phyloP scores from a whole-genome alignment of 2,888 invertebrate genomes.

The Notodonta dromedarius region DNA sequence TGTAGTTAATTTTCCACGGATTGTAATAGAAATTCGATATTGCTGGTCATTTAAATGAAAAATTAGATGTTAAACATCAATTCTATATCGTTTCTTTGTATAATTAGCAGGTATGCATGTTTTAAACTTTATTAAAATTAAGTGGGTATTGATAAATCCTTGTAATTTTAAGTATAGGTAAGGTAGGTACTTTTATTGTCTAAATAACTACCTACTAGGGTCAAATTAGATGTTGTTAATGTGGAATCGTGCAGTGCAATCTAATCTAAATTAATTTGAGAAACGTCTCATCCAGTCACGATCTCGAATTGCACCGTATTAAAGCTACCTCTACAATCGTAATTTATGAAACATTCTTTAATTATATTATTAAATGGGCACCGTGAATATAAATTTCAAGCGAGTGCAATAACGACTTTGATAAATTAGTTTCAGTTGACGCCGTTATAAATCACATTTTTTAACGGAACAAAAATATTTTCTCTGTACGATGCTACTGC shows the following conservation, averaged over 20 bases:
- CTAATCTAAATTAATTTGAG: constrained; percentile 17
- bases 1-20: constrained; percentile 13
- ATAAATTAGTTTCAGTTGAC: constrained; percentile 17
- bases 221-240: constrained; percentile 17
- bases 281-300: constrained; percentile 10
- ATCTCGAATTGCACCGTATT: not conserved
- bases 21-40: constrained; percentile 10
- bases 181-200: not conserved
- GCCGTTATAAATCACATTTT: constrained; percentile 10
- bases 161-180: not conserved
- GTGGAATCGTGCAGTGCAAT: constrained; percentile 8
- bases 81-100: not conserved
- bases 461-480: constrained; percentile 30
- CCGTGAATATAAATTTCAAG: not conserved
- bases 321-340: not conserved
- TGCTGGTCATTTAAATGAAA: not conserved
- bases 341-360: not conserved
- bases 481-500: constrained; percentile 54
- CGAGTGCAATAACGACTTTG: not conserved
- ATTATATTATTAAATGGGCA: not conserved
- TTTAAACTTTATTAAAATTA: not conserved
- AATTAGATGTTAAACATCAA: too few relatives aligned
- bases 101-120: not conserved
- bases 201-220: not conserved
- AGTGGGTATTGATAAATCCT: too few relatives aligned